Conservation (phyloP, 2,797 vertebrate genomes). For the Menidia menidia region DNA sequence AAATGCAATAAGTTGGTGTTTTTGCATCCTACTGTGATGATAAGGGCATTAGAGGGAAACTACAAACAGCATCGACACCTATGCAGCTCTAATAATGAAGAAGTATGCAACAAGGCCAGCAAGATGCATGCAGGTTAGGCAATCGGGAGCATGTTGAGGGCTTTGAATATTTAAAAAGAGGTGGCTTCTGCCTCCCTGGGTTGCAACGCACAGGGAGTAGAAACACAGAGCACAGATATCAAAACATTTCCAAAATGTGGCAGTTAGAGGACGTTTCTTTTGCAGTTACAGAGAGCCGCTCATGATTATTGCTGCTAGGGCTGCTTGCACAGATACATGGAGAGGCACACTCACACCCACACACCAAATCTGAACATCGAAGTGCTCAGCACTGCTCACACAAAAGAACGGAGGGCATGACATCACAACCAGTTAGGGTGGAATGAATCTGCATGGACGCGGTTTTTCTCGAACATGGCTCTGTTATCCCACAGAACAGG, state of each 20-base stretch:
- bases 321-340: slow-evolving; percentile 10
- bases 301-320: slow-evolving; percentile 8
- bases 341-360: slow-evolving; percentile 12
- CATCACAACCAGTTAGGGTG: slow-evolving; percentile 12
- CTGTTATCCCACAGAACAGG: slow-evolving; percentile 25
- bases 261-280: slow-evolving; percentile 16
- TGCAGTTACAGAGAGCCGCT: slow-evolving; percentile 9
- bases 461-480: slow-evolving; percentile 56
- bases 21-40: slow-evolving; percentile 15
- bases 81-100: slow-evolving; percentile 31
- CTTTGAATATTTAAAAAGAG: slow-evolving; percentile 50
- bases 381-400: slow-evolving; percentile 47
- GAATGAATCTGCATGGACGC: slow-evolving; percentile 21
- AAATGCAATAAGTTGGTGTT: background rate
- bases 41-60: slow-evolving; percentile 10
- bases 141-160: slow-evolving; percentile 12
- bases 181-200: background rate
- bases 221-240: slow-evolving; percentile 34
- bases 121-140: slow-evolving; percentile 40
- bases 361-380: slow-evolving; percentile 39
- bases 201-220: slow-evolving; percentile 9
- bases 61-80: slow-evolving; percentile 26
- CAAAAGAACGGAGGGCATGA: slow-evolving; percentile 20
- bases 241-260: slow-evolving; percentile 41
- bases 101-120: slow-evolving; percentile 11